A percentile compares a stretch with the other conserved stretches of the same genome.
phyloP scores from a whole-genome alignment of 2,888 invertebrate species.

The Digitonthophagus gazella region DNA sequence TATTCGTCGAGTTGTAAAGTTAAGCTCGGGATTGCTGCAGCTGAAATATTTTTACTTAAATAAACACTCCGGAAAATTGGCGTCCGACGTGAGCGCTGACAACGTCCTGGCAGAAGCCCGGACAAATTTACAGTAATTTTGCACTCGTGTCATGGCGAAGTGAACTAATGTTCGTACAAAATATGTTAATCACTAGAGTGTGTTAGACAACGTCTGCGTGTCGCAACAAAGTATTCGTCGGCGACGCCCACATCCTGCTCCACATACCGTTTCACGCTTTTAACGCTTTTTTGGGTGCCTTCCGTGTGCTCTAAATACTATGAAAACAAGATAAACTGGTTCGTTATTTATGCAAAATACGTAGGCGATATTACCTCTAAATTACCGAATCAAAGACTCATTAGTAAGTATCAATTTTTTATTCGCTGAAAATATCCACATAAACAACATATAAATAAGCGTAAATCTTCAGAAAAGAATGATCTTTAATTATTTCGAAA shows the following conservation, averaged over 20 bases:
- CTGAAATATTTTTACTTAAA: constrained; percentile 10
- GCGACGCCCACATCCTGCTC: background rate
- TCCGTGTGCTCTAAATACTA: background rate
- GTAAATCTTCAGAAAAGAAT: background rate
- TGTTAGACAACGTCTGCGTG: constrained; percentile 11
- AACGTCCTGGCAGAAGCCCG: constrained; percentile 5
- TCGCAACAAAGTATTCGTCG: constrained; percentile 2
- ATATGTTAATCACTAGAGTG: constrained; percentile 14
- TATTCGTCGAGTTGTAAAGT: constrained; percentile 7
- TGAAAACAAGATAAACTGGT: background rate
- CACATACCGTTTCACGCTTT: background rate
- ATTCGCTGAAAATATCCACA: too few relatives aligned
- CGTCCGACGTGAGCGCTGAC: constrained; percentile 9
- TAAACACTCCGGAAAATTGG: constrained; percentile 11
- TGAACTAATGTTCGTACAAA: constrained; percentile 16
- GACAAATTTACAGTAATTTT: constrained; percentile 16
- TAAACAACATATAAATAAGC: background rate
- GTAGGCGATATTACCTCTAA: background rate
- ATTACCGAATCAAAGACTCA: too few relatives aligned
- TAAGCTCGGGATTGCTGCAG: constrained; percentile 2
- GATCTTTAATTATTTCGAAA: constrained; percentile 21
- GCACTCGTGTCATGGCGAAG: constrained; percentile 8
- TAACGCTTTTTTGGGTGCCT: background rate
- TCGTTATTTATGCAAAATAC: background rate
- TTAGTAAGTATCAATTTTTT: too few relatives aligned